Base-by-base conservation (phyloP, 2,888 invertebrate species). In the Clusia tigrina region DNA sequence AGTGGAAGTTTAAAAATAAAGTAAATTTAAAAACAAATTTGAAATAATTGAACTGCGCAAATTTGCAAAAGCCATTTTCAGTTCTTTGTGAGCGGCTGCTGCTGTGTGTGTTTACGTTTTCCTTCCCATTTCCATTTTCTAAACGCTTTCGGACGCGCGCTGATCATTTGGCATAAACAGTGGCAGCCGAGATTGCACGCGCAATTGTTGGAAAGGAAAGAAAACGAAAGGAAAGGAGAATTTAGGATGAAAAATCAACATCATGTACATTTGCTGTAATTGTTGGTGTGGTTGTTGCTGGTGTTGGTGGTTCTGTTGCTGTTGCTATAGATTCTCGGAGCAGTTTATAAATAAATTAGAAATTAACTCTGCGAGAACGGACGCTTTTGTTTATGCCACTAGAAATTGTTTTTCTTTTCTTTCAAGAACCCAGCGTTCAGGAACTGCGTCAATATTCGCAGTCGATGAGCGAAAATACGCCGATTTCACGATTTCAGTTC, bases 291-390 rank as follows among this genome's bases (percentile, higher is more conserved):
- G n/a, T n/a, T n/a, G n/a, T n/a, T n/a, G n/a, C n/a, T n/a, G n/a
- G n/a, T n/a, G n/a, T n/a, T n/a, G n/a, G n/a, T n/a, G n/a, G n/a
- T n/a, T n/a, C n/a, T n/a, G n/a, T n/a, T n/a, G n/a, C n/a, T n/a
- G n/a, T n/a, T n/a, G n/a, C n/a, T n/a, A n/a, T n/a, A n/a, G n/a
- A n/a, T n/a, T n/a, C n/a, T n/a, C n/a, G 26, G 10, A 18, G 10
- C 32, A 55, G 74, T 76, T 76, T 76, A 74, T 74, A 74, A 74
- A 74, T 76, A 74, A 75, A 74, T 72, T 68, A 76, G 73, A 76
- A 74, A 76, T 76, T 74, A 74, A 75, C 75, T 76, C 65, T 69
- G 67, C 51, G 64, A 65, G 64, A 42, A 25, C 26, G 15, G 57
- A 22, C 18, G 48, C 18, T 48, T 48, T 48, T 48, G 48, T 62